Evolutionary conservation across 1,140 invertebrate species (phyloP), one percentile per base, ranked within the genome.

Genomic region (Zelostemma sp.): DNA sequence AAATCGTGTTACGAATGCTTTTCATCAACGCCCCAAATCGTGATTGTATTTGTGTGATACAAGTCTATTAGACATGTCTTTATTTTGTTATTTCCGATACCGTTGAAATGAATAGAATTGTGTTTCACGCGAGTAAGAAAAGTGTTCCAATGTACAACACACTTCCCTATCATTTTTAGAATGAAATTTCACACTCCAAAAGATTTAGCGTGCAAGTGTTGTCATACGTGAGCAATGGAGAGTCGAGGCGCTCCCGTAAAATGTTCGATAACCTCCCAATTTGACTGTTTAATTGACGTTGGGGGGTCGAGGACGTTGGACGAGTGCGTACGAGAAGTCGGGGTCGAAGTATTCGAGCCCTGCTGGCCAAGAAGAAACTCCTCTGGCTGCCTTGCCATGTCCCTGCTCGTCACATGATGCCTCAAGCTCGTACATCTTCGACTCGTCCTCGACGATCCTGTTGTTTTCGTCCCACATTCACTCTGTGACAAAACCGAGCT

Each of bases 191-290:
- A n/a, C n/a, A n/a, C n/a, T n/a, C n/a, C n/a, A n/a, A n/a, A n/a
- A n/a, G n/a, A n/a, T n/a, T n/a, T n/a, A n/a, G n/a, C n/a, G n/a
- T n/a, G n/a, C n/a, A n/a, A n/a, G n/a, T n/a, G n/a, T n/a, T n/a
- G n/a, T 35, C 75, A 79, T 70, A 84, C 81, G 41, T 80, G 81
- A 47, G 81, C 74, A 46, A 84, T 82, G 12, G 81, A 84, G 40
- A 79, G 81, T 40, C 81, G 49, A 0, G 87, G 87, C 21, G 86
- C 86, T 67, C 86, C 84, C 45, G 87, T 88, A 81, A 92, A 94
- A 81, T 95, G 93, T 81, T 95, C 93, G 73, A 95, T 95, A 55
- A 95, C 93, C 80, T 95, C 92, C 93, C 93, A 95, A 81, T 95
- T 94, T 68, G 92, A 93, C 79, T 93, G 94, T 80, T 89, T 89